These are phyloP conservation scores for Sebastes nivosus DNA, from an alignment of 2,797 vertebrate genomes.

Conservation along the genomic window DNA sequence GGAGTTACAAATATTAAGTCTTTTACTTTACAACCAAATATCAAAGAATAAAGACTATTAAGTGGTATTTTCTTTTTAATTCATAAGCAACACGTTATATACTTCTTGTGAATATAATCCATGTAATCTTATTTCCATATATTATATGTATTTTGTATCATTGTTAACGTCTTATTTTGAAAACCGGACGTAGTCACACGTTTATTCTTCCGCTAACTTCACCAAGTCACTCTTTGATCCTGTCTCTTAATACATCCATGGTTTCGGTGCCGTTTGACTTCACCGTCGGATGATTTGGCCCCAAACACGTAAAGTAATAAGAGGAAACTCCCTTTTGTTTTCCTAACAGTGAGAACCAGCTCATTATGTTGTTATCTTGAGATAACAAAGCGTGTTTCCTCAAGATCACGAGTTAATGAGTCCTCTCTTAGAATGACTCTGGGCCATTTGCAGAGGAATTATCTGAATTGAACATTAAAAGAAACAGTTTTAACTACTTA, in stretches of 20 bases:
- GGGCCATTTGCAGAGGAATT: neutral
- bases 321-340: too few species aligned
- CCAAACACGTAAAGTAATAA: too few species aligned
- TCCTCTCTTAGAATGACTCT: neutral
- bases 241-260: accelerated
- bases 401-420: too few species aligned
- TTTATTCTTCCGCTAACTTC: neutral
- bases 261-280: too few species aligned
- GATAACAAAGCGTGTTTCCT: too few species aligned
- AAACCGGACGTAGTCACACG: neutral
- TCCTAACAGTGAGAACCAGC: too few species aligned
- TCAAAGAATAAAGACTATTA: neutral
- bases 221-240: too few species aligned
- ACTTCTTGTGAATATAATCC: neutral
- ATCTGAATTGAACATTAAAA: neutral
- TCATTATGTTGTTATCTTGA: too few species aligned
- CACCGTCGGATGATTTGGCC: too few species aligned
- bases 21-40: neutral
- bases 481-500: neutral
- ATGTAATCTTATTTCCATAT: neutral
- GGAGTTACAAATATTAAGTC: too few species aligned
- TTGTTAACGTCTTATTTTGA: neutral
- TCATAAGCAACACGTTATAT: neutral
- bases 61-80: neutral
- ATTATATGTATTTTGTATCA: neutral